phyloP scores from a whole-genome alignment of 2,797 vertebrate species.

The Acridotheres tristis region DNA sequence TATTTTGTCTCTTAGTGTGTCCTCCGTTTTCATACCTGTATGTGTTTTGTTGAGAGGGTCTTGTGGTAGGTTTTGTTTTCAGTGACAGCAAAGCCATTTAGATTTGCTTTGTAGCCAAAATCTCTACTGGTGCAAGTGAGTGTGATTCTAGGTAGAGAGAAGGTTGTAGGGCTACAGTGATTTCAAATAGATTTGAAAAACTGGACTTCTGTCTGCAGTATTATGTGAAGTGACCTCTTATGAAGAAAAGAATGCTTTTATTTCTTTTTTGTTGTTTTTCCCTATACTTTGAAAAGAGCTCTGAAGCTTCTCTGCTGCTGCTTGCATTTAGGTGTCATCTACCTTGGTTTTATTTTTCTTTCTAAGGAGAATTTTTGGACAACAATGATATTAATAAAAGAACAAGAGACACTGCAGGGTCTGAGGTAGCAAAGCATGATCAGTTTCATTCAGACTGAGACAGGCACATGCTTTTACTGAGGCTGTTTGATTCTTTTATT shows the following conservation, averaged over 20 bases:
- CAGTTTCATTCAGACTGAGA: background rate
- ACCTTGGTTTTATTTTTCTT: background rate
- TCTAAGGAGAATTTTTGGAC: background rate
- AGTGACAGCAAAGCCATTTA: background rate
- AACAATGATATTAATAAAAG: background rate
- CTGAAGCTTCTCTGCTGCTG: background rate
- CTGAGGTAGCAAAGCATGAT: background rate
- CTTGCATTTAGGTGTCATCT: background rate
- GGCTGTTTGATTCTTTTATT: background rate
- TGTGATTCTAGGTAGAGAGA: background rate
- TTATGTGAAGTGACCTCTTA: background rate
- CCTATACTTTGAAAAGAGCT: background rate
- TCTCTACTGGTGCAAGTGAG: background rate
- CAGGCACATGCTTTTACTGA: background rate
- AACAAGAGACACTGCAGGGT: background rate
- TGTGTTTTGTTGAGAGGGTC: background rate
- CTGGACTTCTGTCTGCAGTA: background rate
- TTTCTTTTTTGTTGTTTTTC: background rate
- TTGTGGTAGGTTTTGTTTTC: background rate
- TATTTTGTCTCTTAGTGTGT: background rate
- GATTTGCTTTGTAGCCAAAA: background rate
- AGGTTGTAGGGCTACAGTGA: background rate
- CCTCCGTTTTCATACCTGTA: background rate
- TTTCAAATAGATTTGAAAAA: background rate
- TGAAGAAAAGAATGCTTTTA: background rate